phyloP scores from a whole-genome alignment of 2,113 vertebrate species.

The Ammodytes dubius region DNA sequence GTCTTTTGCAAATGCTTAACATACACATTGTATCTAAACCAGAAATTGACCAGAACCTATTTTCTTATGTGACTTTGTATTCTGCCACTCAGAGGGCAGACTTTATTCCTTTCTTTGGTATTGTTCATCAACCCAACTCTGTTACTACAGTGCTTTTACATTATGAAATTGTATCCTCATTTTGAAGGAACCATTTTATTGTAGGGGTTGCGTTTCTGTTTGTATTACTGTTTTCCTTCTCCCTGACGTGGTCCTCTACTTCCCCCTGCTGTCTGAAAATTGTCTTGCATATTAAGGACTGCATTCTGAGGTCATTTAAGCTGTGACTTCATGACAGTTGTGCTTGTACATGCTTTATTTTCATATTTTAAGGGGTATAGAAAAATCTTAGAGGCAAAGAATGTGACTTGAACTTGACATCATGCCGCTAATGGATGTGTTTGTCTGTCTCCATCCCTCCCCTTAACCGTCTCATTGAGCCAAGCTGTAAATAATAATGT shows the following conservation, averaged over 20 bases:
- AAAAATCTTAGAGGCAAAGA: slow-evolving; percentile 73
- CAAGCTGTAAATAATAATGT: slow-evolving; percentile 80
- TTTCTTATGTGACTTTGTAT: slow-evolving; percentile 99
- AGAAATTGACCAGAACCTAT: slow-evolving; percentile 89
- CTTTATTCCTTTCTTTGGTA: slow-evolving; percentile 82
- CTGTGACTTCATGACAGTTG: slow-evolving; percentile 41
- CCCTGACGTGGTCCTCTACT: slow-evolving; percentile 63
- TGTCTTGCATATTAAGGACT: slow-evolving; percentile 31
- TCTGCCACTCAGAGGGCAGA: slow-evolving; percentile 89
- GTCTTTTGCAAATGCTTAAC: slow-evolving; percentile 89
- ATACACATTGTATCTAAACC: slow-evolving; percentile 70
- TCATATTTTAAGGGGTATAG: slow-evolving; percentile 62
- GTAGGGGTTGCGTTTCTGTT: slow-evolving; percentile 50
- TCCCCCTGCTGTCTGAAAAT: slow-evolving; percentile 75
- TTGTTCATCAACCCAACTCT: slow-evolving; percentile 63
- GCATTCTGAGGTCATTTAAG: slow-evolving; percentile 50
- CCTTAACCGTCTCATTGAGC: slow-evolving; percentile 75
- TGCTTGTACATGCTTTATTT: slow-evolving; percentile 71
- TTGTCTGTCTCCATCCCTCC: slow-evolving; percentile 65
- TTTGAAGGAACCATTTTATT: slow-evolving; percentile 68
- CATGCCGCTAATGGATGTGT: slow-evolving; percentile 81
- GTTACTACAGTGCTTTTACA: slow-evolving; percentile 70
- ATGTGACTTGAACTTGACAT: slow-evolving; percentile 81
- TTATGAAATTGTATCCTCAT: slow-evolving; percentile 56
- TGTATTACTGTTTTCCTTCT: slow-evolving; percentile 33